Evolutionary conservation across 37 sponge, comb jelly and placozoan species (phyloP).

Genomic region (Agelas oroides): DNA sequence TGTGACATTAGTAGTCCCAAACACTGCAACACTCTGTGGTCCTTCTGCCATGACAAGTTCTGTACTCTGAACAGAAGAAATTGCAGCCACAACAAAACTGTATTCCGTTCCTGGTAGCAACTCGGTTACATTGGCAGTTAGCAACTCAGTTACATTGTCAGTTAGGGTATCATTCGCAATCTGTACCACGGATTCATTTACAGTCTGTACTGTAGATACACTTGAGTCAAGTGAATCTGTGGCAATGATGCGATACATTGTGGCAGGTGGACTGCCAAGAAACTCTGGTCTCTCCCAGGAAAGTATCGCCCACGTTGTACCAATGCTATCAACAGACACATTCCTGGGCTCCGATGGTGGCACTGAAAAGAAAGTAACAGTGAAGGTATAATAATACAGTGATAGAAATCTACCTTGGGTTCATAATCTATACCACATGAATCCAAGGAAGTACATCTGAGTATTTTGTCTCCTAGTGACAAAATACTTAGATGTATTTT

Average conservation of each 20-base stretch:
- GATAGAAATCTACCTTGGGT: too few relatives aligned
- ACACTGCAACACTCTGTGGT: background rate
- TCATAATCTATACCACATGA: too few relatives aligned
- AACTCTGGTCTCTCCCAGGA: constrained; percentile 4
- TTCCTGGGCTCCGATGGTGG: constrained; percentile 7
- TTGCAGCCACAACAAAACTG: constrained; percentile 1
- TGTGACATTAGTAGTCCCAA: background rate
- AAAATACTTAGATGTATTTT: too few relatives aligned
- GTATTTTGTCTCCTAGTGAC: too few relatives aligned
- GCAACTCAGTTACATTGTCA: background rate
- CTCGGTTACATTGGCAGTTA: background rate
- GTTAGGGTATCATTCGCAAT: background rate
- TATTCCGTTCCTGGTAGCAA: constrained; percentile 22
- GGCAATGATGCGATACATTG: background rate
- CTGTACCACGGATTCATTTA: too few relatives aligned
- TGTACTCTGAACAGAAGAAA: background rate
- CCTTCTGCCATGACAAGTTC: background rate
- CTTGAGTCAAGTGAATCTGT: background rate
- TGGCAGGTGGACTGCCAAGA: background rate
- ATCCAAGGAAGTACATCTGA: too few relatives aligned
- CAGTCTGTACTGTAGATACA: too few relatives aligned
- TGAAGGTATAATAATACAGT: too few relatives aligned
- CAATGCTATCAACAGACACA: background rate
- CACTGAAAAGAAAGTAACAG: background rate
- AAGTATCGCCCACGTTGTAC: constrained; percentile 11